phyloP scores from a whole-genome alignment of 2,888 invertebrate genomes.

The Philereme transversata region DNA sequence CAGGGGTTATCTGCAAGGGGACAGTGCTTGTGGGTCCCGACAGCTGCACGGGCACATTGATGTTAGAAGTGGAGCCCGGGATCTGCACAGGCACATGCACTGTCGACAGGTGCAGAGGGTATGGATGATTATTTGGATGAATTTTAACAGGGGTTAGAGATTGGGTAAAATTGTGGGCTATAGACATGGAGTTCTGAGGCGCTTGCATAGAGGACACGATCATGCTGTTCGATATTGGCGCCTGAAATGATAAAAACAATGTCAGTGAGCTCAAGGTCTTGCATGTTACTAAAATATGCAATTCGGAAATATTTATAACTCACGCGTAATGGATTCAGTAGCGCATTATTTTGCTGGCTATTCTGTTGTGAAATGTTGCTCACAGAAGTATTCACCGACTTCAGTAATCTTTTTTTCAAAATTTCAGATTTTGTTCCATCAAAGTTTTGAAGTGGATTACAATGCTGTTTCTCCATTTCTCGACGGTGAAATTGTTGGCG shows the following conservation, averaged over 20 bases:
- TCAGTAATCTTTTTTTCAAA: conserved; percentile 80
- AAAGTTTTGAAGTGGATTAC: conserved; percentile 82
- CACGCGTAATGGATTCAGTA: conserved; percentile 77
- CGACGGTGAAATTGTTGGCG: conserved; percentile 59
- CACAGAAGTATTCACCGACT: conserved; percentile 63
- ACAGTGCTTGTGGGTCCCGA: conserved; percentile 67
- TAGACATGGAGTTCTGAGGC: conserved; percentile 74
- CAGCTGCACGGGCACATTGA: conserved; percentile 76
- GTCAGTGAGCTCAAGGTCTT: conserved; percentile 55
- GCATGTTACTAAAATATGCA: conserved; percentile 36
- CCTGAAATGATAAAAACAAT: conserved; percentile 68
- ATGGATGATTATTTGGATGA: conserved; percentile 67
- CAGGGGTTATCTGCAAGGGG: conserved; percentile 73
- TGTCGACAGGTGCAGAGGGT: conserved; percentile 75
- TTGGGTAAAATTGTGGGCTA: conserved; percentile 74
- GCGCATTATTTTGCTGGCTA: conserved; percentile 72
- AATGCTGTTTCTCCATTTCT: conserved; percentile 80
- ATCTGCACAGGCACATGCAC: conserved; percentile 80
- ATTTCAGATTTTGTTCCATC: conserved; percentile 79
- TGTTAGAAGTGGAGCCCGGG: conserved; percentile 73
- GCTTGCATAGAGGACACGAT: conserved; percentile 78
- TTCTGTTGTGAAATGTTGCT: conserved; percentile 62
- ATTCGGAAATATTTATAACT: conserved; percentile 53
- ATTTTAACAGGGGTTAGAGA: conserved; percentile 77
- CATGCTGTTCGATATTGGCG: conserved; percentile 80